Percentiles rank a stretch among this genome's conserved stretches.
phyloP scores from a whole-genome alignment of 2,888 invertebrate species.

The Diarsia brunnea region DNA sequence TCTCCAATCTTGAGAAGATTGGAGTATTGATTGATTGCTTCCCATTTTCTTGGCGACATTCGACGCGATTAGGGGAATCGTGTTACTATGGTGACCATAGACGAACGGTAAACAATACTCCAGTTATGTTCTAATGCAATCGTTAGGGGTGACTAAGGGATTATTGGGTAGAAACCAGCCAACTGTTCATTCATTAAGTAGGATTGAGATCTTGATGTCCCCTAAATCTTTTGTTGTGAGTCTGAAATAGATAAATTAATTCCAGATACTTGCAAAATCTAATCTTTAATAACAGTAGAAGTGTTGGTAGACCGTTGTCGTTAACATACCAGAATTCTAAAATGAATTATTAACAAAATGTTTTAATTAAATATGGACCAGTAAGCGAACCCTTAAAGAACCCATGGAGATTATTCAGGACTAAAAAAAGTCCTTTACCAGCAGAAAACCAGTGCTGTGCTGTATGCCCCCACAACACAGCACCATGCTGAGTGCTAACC shows the following conservation, averaged over 20 bases:
- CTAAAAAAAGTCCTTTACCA: background rate
- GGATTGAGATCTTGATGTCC: background rate
- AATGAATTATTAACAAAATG: background rate
- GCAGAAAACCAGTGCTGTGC: too few species aligned
- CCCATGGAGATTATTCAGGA: background rate
- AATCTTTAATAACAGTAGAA: background rate
- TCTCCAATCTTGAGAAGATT: slow-evolving; percentile 15
- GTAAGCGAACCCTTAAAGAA: background rate
- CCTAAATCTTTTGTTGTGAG: slow-evolving; percentile 15
- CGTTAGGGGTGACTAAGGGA: slow-evolving; percentile 22
- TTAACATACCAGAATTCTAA: background rate
- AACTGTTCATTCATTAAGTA: slow-evolving; percentile 32
- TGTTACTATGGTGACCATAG: slow-evolving; percentile 50
- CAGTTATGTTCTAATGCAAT: slow-evolving; percentile 37
- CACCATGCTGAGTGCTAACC: too few species aligned
- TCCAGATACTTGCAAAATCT: background rate
- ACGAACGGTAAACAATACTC: slow-evolving; percentile 38
- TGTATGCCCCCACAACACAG: too few species aligned
- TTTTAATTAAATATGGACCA: background rate
- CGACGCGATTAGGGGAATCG: slow-evolving; percentile 47
- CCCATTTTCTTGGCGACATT: slow-evolving; percentile 39
- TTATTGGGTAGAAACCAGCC: slow-evolving; percentile 31
- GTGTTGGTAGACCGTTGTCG: background rate
- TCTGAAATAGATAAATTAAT: background rate
- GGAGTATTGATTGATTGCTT: slow-evolving; percentile 46